Evolutionary conservation across 1,140 invertebrate species (phyloP), one percentile per base, ranked within the genome.

Genomic region (Micrasema longulum): DNA sequence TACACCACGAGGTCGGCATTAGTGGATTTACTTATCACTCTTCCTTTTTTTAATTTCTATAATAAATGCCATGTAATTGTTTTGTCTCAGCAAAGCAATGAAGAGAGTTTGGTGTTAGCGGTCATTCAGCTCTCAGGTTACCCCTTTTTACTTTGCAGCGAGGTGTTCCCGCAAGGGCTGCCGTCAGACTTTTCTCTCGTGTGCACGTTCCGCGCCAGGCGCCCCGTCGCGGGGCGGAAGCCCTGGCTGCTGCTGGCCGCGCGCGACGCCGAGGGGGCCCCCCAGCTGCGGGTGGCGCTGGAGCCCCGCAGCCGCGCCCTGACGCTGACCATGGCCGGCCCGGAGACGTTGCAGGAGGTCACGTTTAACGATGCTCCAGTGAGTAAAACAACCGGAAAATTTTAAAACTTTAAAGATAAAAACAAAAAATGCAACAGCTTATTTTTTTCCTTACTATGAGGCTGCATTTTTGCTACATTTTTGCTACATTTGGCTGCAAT

Each of bases 161-260:
- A 81, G 45, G 83, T 84, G 2, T 82, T 85, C 31, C 82, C 83
- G 7, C 75, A 76, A 14, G 83, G 82, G 14, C 68, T 85, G 6
- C 82, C 83, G 0, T 75, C 78, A 3, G 76, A 79, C 43, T 84
- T 84, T 71, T 82, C 79, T 14, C 84, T 92, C 52, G 87, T 91
- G 2, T 87, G 87, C 50, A 92, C 91, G 0, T 90, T 92, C 79
- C 86, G 89, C 65, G 85, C 88, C 5, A 83, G 85, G 12, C 57
- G 66, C 50, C 69, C 73, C 23, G 12, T 55, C 1, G 87, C 86
- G 36, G 80, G 87, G 20, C 87, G 86, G 43, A 80, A 86, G 18
- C 81, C 89, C 0, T 95, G 92, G 93, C 88, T 91, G 76, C 79
- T 95, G 12, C 84, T 95, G 62, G 82, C 88, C 31, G 89, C 93